Percentiles rank a stretch among this genome's conserved stretches.
These are phyloP conservation scores for Drosophila paramelanica DNA, from an alignment of 2,888 invertebrate species.

Conservation along the genomic window DNA sequence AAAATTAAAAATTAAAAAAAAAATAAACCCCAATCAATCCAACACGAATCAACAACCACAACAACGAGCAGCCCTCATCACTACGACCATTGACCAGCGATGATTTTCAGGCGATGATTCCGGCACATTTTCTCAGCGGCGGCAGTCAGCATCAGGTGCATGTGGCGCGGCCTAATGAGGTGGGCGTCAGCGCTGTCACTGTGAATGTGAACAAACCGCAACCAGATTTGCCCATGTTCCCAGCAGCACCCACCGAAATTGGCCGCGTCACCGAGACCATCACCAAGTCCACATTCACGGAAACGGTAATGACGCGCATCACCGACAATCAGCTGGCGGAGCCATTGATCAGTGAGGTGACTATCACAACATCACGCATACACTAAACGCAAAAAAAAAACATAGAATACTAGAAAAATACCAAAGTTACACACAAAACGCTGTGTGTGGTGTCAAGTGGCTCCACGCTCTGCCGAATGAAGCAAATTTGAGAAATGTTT, in stretches of 20 bases:
- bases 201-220: constrained; percentile 93
- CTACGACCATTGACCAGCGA: constrained; percentile 95
- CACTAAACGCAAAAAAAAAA: constrained; percentile 67
- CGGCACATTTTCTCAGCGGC: constrained; percentile 95
- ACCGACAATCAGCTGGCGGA: constrained; percentile 95
- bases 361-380: constrained; percentile 83
- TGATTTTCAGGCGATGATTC: constrained; percentile 98
- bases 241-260: constrained; percentile 92
- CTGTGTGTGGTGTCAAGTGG: constrained; percentile 54
- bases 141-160: constrained; percentile 88
- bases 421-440: constrained; percentile 29
- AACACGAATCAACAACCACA: constrained; percentile 14
- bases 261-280: constrained; percentile 97
- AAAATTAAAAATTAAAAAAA: constrained; percentile 36
- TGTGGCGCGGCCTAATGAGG: constrained; percentile 84
- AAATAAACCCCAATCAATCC: constrained; percentile 28
- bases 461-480: constrained; percentile 16
- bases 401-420: constrained; percentile 34
- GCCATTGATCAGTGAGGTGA: constrained; percentile 95
- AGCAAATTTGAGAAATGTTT: constrained; percentile 26
- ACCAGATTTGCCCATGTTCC: constrained; percentile 90
- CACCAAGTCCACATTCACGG: constrained; percentile 97
- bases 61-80: constrained; percentile 75
- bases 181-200: constrained; percentile 87
- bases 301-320: constrained; percentile 96